These are phyloP conservation scores for Podarcis cretensis DNA, from an alignment of 2,113 vertebrate genomes.

Conservation along the genomic window DNA sequence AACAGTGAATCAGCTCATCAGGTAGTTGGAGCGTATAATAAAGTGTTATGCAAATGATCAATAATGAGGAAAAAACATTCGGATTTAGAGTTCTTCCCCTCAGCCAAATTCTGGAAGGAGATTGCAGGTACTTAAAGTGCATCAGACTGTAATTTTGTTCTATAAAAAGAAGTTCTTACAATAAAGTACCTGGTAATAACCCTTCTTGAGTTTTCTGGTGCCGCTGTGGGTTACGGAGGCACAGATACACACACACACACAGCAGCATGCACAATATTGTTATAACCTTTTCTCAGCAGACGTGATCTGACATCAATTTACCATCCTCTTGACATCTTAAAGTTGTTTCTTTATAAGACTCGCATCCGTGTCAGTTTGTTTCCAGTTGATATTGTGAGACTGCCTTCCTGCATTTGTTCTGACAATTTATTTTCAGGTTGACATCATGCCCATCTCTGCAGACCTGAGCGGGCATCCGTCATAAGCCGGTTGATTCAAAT, in stretches of 20 bases:
- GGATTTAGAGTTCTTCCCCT: background rate
- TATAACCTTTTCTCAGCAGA: conserved; percentile 54
- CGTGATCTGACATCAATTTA: conserved; percentile 67
- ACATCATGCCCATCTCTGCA: conserved; percentile 49
- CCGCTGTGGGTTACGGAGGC: background rate
- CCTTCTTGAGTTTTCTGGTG: background rate
- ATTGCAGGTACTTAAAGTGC: background rate
- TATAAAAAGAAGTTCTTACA: conserved; percentile 13
- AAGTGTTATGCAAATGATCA: background rate
- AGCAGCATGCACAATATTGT: conserved; percentile 2
- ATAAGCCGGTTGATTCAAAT: conserved; percentile 46
- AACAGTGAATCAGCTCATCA: background rate
- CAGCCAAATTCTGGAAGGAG: background rate
- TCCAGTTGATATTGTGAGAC: conserved; percentile 61
- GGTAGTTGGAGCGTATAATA: background rate
- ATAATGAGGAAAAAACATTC: background rate
- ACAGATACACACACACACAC: background rate
- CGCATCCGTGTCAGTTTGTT: conserved; percentile 67
- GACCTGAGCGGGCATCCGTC: conserved; percentile 44
- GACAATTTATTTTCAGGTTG: conserved; percentile 67
- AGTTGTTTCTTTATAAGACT: conserved; percentile 68
- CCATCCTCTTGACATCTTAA: conserved; percentile 67
- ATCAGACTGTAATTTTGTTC: background rate
- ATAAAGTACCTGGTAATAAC: background rate
- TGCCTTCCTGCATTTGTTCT: conserved; percentile 61